phyloP scores from a whole-genome alignment of 2,797 vertebrate genomes.

The Tapirus indicus region DNA sequence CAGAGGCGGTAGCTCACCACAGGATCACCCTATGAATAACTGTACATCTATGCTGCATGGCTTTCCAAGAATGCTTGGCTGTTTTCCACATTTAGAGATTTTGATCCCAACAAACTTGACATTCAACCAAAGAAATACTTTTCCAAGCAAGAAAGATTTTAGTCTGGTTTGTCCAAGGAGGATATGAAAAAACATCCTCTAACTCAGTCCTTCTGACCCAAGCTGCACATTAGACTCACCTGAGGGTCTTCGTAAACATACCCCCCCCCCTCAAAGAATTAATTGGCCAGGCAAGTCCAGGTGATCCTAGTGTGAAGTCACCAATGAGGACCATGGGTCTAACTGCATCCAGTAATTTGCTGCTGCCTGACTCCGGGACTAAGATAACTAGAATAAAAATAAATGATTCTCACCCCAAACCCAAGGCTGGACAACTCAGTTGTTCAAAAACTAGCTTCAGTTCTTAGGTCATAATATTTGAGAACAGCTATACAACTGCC shows the following conservation, averaged over 20 bases:
- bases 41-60: background rate
- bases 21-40: background rate
- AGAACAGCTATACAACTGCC: slow-evolving; percentile 8
- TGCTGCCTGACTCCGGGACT: background rate
- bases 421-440: background rate
- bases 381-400: slow-evolving; percentile 54
- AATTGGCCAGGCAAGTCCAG: background rate
- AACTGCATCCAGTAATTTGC: background rate
- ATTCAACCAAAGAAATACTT: slow-evolving; percentile 38
- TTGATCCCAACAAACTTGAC: background rate
- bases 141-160: slow-evolving; percentile 51
- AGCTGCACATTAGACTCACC: background rate
- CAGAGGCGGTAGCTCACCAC: background rate
- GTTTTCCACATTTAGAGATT: slow-evolving; percentile 40
- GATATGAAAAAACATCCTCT: slow-evolving; percentile 13
- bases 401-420: slow-evolving; percentile 19
- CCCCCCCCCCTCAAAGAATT: background rate
- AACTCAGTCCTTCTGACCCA: background rate
- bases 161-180: slow-evolving; percentile 11
- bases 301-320: background rate
- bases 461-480: slow-evolving; percentile 67
- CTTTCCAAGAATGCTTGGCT: slow-evolving; percentile 53
- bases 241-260: background rate
- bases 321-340: background rate
- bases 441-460: slow-evolving; percentile 56